Base-by-base conservation (phyloP, 1,140 invertebrate species). In the Caenorhabditis tropicalis region DNA sequence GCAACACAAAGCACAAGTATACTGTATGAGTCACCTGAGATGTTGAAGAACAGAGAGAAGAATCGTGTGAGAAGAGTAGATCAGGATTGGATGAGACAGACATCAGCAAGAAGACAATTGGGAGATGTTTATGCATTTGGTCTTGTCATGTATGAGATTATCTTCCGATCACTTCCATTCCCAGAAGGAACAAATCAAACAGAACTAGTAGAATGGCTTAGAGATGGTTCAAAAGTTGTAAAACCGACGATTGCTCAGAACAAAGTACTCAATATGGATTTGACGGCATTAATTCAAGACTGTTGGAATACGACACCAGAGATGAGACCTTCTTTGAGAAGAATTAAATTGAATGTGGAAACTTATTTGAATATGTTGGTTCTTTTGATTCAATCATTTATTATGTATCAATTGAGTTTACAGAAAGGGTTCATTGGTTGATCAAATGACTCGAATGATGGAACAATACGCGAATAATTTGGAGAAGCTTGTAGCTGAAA, bases 401-500 rank as follows among this genome's bases (percentile, higher is more conserved):
- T 33, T 21, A 39, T 56, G 10, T 4, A 21, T 21, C 1, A 21
- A 0, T 2, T 51, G 3, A 0, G 9, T 56, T 87, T 86, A 36
- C 74, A 87, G 86, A 31, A 86, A 86, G 70, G 85, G 85, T 39
- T 82, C 65, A 53, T 56, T 87, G 33, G 85, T 87, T 36, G 87
- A 87, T 81, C 87, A 87, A 53, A 87, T 87, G 86, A 87, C 88
- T 81, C 19, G 84, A 43, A 87, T 87, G 87, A 87, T 87, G 87
- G 87, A 87, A 65, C 80, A 87, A 31, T 98, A 99, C 90, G 96
- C 97, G 0, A 97, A 96, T 91, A 98, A 98, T 91, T 93, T 99
- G 88, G 97, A 99, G 92, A 94, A 95, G 7, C 92, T 98, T 39
- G 97, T 99, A 0, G 95, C 96, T 88, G 96, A 98, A 92, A 93